Conservation (phyloP, 1,140 invertebrate genomes). For the Rhopalosiphum maidis region DNA sequence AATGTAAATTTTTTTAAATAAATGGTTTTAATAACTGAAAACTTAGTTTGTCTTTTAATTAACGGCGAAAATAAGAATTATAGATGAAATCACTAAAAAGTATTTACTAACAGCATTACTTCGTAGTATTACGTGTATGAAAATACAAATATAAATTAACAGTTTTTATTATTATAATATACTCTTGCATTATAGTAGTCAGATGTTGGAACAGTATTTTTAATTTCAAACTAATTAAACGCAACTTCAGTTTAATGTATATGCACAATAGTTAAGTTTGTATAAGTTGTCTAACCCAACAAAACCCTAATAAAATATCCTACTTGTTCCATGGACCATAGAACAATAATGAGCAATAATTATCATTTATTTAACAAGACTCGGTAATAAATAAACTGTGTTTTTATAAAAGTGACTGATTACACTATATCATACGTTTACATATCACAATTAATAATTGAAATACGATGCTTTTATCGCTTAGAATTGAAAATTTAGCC, state of each 20-base stretch:
- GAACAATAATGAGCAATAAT: not conserved
- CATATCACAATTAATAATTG: no score
- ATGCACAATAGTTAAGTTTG: not conserved
- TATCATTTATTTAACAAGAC: not conserved
- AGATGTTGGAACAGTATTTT: not conserved
- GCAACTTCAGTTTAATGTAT: not conserved
- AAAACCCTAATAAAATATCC: constrained; percentile 5
- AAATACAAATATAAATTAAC: not conserved
- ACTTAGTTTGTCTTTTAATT: not conserved
- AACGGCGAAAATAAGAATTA: not conserved
- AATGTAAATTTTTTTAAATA: constrained; percentile 3
- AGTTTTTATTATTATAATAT: not conserved
- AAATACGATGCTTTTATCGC: not conserved
- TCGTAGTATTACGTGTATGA: not conserved
- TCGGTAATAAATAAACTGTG: not conserved
- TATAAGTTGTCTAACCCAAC: not conserved
- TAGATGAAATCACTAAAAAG: not conserved
- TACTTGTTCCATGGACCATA: not conserved
- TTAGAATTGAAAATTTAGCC: not conserved
- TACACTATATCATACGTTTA: not conserved
- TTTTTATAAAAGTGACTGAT: not conserved
- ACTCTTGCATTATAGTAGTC: not conserved
- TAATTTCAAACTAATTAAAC: not conserved
- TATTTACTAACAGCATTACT: not conserved
- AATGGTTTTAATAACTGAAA: not conserved